Conservation (phyloP, 2,888 invertebrate genomes). For the Dryobota labecula region DNA sequence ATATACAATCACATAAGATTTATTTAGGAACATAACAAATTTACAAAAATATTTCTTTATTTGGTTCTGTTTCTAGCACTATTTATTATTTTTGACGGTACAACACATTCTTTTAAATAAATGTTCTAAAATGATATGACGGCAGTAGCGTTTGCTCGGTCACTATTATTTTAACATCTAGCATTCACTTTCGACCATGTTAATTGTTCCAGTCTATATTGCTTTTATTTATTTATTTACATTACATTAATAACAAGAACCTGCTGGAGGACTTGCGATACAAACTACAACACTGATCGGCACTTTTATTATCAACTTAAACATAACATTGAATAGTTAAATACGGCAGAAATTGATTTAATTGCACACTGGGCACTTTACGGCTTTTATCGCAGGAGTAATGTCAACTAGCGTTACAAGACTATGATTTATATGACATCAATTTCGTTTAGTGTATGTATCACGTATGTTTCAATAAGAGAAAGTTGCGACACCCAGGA, state of each 20-base stretch:
- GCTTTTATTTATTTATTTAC: constrained; percentile 59
- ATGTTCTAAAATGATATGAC: constrained; percentile 61
- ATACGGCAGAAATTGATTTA: constrained; percentile 53
- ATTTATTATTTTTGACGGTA: constrained; percentile 64
- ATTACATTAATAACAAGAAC: constrained; percentile 51
- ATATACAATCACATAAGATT: constrained; percentile 69
- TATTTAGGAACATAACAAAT: constrained; percentile 81
- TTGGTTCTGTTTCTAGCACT: constrained; percentile 78
- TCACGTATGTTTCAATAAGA: constrained; percentile 50
- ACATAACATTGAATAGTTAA: constrained; percentile 45
- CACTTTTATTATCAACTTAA: constrained; percentile 57
- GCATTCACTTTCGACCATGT: constrained; percentile 40
- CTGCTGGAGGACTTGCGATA: constrained; percentile 44
- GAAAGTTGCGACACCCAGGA: constrained; percentile 48
- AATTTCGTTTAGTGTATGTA: constrained; percentile 53
- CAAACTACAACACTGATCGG: constrained; percentile 54
- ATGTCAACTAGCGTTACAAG: constrained; percentile 57
- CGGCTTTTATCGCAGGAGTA: constrained; percentile 38
- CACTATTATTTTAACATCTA: constrained; percentile 44
- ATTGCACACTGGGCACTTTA: constrained; percentile 62
- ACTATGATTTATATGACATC: constrained; percentile 52
- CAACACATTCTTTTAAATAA: constrained; percentile 53
- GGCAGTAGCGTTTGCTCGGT: constrained; percentile 45
- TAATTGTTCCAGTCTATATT: constrained; percentile 63
- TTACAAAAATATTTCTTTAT: constrained; percentile 82